These are phyloP conservation scores for Apotomis capreana DNA, from an alignment of 2,888 invertebrate species.

Conservation along the genomic window DNA sequence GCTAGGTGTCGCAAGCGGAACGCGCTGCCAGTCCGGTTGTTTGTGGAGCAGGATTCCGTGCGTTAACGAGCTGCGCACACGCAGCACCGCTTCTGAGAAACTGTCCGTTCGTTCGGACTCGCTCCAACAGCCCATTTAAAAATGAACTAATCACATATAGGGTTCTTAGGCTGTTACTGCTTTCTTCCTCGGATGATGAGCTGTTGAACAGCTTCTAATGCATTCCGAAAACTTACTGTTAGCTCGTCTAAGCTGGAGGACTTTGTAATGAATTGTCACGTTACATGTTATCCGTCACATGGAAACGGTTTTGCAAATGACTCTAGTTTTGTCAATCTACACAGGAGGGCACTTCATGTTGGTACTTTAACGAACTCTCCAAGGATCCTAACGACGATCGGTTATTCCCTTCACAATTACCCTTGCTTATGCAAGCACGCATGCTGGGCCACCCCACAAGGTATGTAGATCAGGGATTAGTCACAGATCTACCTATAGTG, in stretches of 20 bases:
- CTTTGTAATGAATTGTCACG: not conserved
- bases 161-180: not conserved
- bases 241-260: not conserved
- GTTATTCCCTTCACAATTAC: too few relatives aligned
- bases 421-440: too few relatives aligned
- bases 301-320: too few relatives aligned
- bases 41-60: slow-evolving; percentile 69
- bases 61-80: slow-evolving; percentile 75
- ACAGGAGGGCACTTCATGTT: too few relatives aligned
- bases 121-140: not conserved
- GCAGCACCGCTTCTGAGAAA: slow-evolving; percentile 48
- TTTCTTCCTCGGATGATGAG: not conserved
- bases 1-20: slow-evolving; percentile 8
- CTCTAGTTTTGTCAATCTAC: too few relatives aligned
- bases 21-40: slow-evolving; percentile 58
- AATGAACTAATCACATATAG: not conserved
- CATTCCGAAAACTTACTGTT: slow-evolving; percentile 31
- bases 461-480: too few relatives aligned
- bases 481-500: too few relatives aligned
- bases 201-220: slow-evolving; percentile 17
- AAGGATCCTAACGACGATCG: too few relatives aligned
- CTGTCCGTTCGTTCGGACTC: slow-evolving; percentile 7
- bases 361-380: too few relatives aligned
- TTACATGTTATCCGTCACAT: not conserved
- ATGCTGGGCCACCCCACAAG: too few relatives aligned